Percentiles rank a stretch among this genome's conserved stretches.
Conservation (phyloP, 2,888 invertebrate species). For the Clusia tigrina region DNA sequence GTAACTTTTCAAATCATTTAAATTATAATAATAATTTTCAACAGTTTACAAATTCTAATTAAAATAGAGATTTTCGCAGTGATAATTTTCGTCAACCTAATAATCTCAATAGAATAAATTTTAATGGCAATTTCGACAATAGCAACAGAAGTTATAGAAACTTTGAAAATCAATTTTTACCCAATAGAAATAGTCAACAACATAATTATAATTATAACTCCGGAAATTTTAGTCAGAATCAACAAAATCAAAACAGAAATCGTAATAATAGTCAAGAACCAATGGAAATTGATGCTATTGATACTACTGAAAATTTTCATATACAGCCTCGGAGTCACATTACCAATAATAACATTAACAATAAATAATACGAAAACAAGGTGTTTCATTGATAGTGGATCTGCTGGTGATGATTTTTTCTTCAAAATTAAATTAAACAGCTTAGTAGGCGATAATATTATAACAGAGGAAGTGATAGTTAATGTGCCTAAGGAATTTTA, state of each 20-base stretch:
- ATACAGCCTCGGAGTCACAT: neutral
- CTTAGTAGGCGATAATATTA: slow-evolving; percentile 7
- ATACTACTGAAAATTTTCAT: neutral
- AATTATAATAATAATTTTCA: slow-evolving; percentile 22
- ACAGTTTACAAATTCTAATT: slow-evolving; percentile 21
- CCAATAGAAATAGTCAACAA: slow-evolving; percentile 10
- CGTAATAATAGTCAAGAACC: neutral
- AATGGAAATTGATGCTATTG: neutral
- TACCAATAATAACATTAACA: slow-evolving; percentile 16
- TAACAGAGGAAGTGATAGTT: slow-evolving; percentile 17
- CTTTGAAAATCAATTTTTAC: slow-evolving; percentile 1
- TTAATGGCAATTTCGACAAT: neutral
- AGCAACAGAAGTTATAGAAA: slow-evolving; percentile 5
- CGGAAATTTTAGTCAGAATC: neutral
- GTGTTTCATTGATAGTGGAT: slow-evolving; percentile 20
- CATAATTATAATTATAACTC: slow-evolving; percentile 9
- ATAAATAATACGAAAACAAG: slow-evolving; percentile 9
- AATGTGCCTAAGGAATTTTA: slow-evolving; percentile 18
- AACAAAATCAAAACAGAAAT: neutral
- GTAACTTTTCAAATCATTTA: slow-evolving; percentile 32
- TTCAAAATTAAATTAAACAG: slow-evolving; percentile 11
- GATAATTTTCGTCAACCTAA: slow-evolving; percentile 3
- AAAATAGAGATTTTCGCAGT: slow-evolving; percentile 15
- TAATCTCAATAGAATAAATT: slow-evolving; percentile 6
- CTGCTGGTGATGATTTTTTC: slow-evolving; percentile 14